Evolutionary conservation across 2,113 vertebrate genomes (phyloP).

Genomic region (Heloderma charlesbogerti): DNA sequence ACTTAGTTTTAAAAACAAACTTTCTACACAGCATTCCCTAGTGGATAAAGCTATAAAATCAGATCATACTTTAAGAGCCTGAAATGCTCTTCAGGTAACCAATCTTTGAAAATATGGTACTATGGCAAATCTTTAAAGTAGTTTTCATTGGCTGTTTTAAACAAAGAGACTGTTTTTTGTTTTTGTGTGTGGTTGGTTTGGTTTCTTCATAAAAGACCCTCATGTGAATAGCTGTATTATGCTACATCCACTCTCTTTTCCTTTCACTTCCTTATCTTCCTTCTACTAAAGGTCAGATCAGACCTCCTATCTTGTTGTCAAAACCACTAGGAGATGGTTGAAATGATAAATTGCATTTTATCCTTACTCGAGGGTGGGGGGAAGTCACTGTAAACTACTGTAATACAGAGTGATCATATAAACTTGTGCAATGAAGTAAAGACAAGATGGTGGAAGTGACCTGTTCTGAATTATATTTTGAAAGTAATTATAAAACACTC

Average conservation of each 20-base stretch:
- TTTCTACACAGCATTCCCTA: not conserved
- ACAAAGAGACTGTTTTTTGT: not conserved
- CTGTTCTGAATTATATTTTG: not conserved
- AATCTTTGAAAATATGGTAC: slow-evolving; percentile 23
- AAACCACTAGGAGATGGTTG: slow-evolving; percentile 48
- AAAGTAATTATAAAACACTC: not conserved
- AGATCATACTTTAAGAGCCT: slow-evolving; percentile 1
- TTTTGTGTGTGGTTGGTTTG: not conserved
- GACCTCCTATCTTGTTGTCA: slow-evolving; percentile 55
- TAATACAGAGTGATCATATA: slow-evolving; percentile 12
- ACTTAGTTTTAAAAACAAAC: not conserved
- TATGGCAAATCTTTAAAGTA: not conserved
- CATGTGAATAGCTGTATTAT: not conserved
- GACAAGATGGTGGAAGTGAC: not conserved
- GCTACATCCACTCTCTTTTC: not conserved
- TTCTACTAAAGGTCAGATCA: slow-evolving; percentile 41
- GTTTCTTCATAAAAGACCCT: slow-evolving; percentile 3
- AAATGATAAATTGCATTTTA: slow-evolving; percentile 45
- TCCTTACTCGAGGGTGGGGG: slow-evolving; percentile 16
- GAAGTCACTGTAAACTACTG: slow-evolving; percentile 21
- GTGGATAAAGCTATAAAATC: not conserved
- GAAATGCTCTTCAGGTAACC: not conserved
- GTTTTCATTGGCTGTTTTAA: slow-evolving; percentile 11
- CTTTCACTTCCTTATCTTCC: slow-evolving; percentile 3
- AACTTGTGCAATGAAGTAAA: not conserved